phyloP scores from a whole-genome alignment of 2,888 invertebrate genomes.

The Netelia melanura region DNA sequence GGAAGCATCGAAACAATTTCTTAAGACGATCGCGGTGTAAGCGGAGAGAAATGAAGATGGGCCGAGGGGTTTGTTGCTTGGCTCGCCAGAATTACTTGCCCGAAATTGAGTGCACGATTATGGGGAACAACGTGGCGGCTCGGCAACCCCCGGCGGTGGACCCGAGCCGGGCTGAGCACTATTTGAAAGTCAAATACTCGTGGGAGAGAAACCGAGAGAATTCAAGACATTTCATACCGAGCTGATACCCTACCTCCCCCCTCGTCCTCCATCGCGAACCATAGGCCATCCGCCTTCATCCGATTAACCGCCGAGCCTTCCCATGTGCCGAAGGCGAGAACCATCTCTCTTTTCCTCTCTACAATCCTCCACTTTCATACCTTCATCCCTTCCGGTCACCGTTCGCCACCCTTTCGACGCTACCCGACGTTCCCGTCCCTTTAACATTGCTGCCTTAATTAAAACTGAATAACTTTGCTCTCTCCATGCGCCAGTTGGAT shows the following conservation, averaged over 20 bases:
- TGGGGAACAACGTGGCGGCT: conserved; percentile 65
- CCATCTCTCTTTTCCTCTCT: conserved; percentile 22
- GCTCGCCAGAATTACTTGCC: conserved; percentile 74
- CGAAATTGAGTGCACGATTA: conserved; percentile 77
- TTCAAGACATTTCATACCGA: conserved; percentile 77
- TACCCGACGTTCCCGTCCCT: neutral
- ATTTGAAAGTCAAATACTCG: conserved; percentile 72
- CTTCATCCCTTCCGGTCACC: conserved; percentile 50
- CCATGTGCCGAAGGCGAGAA: conserved; percentile 38
- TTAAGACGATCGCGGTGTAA: conserved; percentile 43
- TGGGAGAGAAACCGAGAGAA: conserved; percentile 68
- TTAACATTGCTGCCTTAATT: conserved; percentile 37
- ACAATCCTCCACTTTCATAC: conserved; percentile 12
- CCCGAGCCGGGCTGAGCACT: conserved; percentile 43
- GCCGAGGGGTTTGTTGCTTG: conserved; percentile 14
- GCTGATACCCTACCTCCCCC: conserved; percentile 70
- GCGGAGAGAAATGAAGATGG: conserved; percentile 46
- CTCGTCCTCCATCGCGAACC: conserved; percentile 19
- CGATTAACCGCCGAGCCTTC: conserved; percentile 57
- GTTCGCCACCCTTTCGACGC: conserved; percentile 25
- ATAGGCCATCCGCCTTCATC: conserved; percentile 51
- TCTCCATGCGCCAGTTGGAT: conserved; percentile 25
- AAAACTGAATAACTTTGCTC: conserved; percentile 44
- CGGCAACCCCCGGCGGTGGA: conserved; percentile 36
- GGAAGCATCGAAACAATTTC: too few relatives aligned